Evolutionary conservation across 2,113 vertebrate species (phyloP).

Genomic region (Eclectus roratus): DNA sequence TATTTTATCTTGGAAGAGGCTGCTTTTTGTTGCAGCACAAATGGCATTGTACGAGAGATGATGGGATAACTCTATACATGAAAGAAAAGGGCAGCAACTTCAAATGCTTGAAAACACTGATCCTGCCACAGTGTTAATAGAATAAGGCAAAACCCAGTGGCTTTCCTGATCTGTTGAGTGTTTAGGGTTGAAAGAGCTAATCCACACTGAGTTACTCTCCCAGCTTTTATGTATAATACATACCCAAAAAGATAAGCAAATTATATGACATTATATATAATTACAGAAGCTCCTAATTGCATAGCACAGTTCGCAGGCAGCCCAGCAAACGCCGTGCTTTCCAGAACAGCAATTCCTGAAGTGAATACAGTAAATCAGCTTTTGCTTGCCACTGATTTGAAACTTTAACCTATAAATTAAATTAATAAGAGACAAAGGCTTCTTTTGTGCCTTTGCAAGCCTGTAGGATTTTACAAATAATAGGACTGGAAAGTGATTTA

Average conservation of each 20-base stretch:
- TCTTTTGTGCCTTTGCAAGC: conserved; percentile 62
- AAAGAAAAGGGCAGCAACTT: neutral
- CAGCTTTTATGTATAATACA: neutral
- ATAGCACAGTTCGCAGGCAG: neutral
- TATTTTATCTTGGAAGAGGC: neutral
- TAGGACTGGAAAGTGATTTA: conserved; percentile 76
- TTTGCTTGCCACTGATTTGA: conserved; percentile 56
- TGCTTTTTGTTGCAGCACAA: neutral
- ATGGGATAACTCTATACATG: accelerated
- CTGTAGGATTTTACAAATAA: conserved; percentile 74
- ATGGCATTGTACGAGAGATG: neutral
- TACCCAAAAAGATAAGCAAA: neutral
- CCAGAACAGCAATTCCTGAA: conserved; percentile 40
- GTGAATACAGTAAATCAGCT: conserved; percentile 54
- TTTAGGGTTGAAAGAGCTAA: conserved; percentile 6
- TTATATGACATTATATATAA: neutral
- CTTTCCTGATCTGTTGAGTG: neutral
- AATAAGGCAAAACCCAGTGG: neutral
- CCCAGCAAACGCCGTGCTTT: neutral
- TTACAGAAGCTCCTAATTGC: conserved; percentile 55
- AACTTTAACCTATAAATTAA: conserved; percentile 75
- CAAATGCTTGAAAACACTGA: neutral
- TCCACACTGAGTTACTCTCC: neutral
- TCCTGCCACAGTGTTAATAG: neutral
- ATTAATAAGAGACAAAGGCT: conserved; percentile 72